A percentile compares a stretch with the other conserved stretches of the same genome.
Conservation (phyloP, 2,113 vertebrate genomes). For the Pheucticus melanocephalus region DNA sequence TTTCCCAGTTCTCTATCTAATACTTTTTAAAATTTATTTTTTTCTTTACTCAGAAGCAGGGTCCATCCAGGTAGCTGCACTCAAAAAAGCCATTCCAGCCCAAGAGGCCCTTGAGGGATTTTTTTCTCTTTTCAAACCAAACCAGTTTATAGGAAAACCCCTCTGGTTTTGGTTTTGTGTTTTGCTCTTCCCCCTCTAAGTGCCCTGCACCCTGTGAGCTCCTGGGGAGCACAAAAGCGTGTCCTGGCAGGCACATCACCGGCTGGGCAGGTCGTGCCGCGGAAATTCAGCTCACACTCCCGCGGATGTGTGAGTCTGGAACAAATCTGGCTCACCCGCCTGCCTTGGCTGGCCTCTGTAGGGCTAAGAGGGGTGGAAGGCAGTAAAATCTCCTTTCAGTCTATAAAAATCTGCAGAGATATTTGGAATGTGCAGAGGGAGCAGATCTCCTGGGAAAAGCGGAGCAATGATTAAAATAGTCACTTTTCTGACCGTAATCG, state of each 20-base stretch:
- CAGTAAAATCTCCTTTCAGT: constrained; percentile 65
- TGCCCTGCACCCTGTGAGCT: background rate
- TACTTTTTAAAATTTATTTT: background rate
- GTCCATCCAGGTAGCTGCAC: background rate
- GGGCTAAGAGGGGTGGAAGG: constrained; percentile 44
- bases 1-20: background rate
- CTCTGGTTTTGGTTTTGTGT: background rate
- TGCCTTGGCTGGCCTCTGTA: background rate
- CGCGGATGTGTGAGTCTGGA: background rate
- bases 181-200: background rate
- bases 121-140: background rate
- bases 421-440: constrained; percentile 65
- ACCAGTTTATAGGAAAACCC: background rate
- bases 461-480: constrained; percentile 61
- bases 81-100: background rate
- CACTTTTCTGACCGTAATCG: constrained; percentile 31
- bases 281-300: constrained; percentile 29
- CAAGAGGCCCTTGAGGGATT: background rate
- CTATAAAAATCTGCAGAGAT: constrained; percentile 69
- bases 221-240: background rate
- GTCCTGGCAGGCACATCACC: background rate
- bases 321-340: constrained; percentile 46
- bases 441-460: constrained; percentile 44
- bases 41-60: rapidly evolving
- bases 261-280: background rate